A percentile compares a stretch with the other conserved stretches of the same genome.
These are phyloP conservation scores for Bolinopsis microptera DNA, from an alignment of 37 sponge, comb jelly and placozoan species.

Conservation along the genomic window DNA sequence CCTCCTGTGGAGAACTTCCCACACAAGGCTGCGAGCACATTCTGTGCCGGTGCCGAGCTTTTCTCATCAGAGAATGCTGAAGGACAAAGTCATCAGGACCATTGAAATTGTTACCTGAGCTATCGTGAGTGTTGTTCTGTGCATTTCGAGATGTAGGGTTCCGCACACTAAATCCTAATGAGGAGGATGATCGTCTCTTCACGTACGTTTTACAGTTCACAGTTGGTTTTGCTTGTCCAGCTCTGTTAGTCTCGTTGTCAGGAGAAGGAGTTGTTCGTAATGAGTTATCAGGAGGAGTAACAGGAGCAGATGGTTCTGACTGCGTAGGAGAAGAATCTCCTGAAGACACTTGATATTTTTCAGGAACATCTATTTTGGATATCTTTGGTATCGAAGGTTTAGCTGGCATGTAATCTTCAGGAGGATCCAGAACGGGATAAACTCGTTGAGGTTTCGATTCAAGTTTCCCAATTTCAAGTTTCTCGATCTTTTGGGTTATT, in stretches of 20 bases:
- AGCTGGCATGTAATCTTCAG: not conserved
- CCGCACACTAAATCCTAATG: conserved; percentile 44
- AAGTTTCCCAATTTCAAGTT: not conserved
- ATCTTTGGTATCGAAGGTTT: not conserved
- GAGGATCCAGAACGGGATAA: not conserved
- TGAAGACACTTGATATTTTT: not conserved
- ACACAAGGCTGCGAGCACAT: conserved; percentile 50
- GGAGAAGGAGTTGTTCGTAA: not conserved
- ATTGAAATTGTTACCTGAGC: not conserved
- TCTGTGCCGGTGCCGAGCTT: not conserved
- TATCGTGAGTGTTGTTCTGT: not conserved
- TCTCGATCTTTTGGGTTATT: not conserved
- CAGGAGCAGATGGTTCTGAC: not conserved
- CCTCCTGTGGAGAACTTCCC: not conserved
- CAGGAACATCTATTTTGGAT: not conserved
- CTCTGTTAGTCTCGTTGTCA: not conserved
- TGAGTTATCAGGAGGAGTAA: not conserved
- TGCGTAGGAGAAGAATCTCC: not conserved
- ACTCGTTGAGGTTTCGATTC: not conserved
- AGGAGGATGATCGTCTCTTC: not conserved
- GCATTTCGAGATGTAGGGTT: conserved; percentile 8
- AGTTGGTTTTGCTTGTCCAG: not conserved
- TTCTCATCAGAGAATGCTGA: not conserved
- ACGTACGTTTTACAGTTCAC: not conserved
- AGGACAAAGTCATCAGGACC: conserved; percentile 31